These are phyloP conservation scores for Neoscelio sp. DNA, from an alignment of 2,888 invertebrate genomes.

Conservation along the genomic window DNA sequence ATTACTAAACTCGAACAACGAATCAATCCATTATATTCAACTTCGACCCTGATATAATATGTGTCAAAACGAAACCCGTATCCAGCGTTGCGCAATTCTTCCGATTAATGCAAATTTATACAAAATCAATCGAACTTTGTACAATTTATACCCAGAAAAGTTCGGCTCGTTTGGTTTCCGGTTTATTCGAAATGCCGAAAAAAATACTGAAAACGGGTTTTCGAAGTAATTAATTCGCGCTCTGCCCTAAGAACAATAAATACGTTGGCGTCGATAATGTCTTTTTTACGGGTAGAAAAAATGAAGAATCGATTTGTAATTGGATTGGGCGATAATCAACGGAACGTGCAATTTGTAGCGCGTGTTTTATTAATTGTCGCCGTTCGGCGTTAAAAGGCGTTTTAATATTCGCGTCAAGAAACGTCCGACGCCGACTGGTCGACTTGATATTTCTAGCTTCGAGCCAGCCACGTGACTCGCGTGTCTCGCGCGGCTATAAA, in stretches of 20 bases:
- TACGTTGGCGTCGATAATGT: slow-evolving; percentile 30
- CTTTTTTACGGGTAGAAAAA: slow-evolving; percentile 25
- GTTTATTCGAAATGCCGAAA: slow-evolving; percentile 42
- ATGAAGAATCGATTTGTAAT: slow-evolving; percentile 46
- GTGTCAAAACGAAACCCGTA: slow-evolving; percentile 44
- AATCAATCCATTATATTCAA: slow-evolving; percentile 50
- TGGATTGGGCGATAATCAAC: slow-evolving; percentile 18
- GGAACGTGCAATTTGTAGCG: slow-evolving; percentile 26
- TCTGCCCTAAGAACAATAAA: slow-evolving; percentile 39
- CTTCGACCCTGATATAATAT: slow-evolving; percentile 28
- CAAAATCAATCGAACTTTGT: slow-evolving; percentile 38
- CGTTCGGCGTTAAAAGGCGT: background rate
- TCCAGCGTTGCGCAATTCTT: slow-evolving; percentile 18
- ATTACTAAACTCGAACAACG: slow-evolving; percentile 4
- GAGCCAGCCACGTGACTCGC: slow-evolving; percentile 51
- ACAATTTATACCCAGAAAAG: slow-evolving; percentile 35
- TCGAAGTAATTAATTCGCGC: slow-evolving; percentile 42
- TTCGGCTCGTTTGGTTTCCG: slow-evolving; percentile 52
- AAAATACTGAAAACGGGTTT: slow-evolving; percentile 46
- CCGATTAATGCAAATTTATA: slow-evolving; percentile 58
- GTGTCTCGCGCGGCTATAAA: slow-evolving; percentile 8
- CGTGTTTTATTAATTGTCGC: slow-evolving; percentile 12
- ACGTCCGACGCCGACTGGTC: slow-evolving; percentile 2
- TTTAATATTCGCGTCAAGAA: slow-evolving; percentile 22
- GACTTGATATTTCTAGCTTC: slow-evolving; percentile 34